Base-by-base conservation (phyloP, 2,888 invertebrate genomes). In the Synergus japonicus region DNA sequence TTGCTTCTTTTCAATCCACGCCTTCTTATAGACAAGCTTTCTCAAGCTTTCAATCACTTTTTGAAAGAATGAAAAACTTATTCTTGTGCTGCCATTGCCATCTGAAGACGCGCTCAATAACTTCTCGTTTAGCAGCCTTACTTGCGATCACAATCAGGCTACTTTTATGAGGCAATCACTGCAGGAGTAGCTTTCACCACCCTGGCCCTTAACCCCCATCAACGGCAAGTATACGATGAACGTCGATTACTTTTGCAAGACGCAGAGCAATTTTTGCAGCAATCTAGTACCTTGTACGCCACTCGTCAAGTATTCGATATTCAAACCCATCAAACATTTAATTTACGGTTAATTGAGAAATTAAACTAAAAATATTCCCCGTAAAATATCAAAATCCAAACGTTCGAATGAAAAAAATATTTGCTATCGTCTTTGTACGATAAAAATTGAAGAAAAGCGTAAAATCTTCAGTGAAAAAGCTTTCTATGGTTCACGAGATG, bases 131-230 rank as follows among this genome's bases (percentile, higher is more conserved):
- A 76, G 63, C 76, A 37, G 58, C 78, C 78, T 60, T 67, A 22
- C 67, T 67, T 80, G 84, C 84, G 87, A 87, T 87, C 85, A 83
- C 86, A 86, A 87, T 88, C 87, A 84, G 82, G 83, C 81, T 83
- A 79, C 84, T 88, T 85, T 87, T 87, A 87, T 83, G 87, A 86
- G 85, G 86, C 86, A 87, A 87, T 88, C 86, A 86, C 87, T 78
- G 81, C 82, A 85, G 82, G 82, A 84, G 83, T 79, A 85, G 80
- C 73, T 60, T 80, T 77, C 64, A 65, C 81, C 81, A 82, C 77
- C 60, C 69, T 67, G 58, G 73, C 18, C 76, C 46, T 76, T 79
- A 63, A 82, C 64, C 78, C 58, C 77, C 77, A 63, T 76, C 79
- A 65, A 60, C 58, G 78, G 79, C 54, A 76, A 67, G 77, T 73